Percentiles rank a stretch among this genome's conserved stretches.
Conservation (phyloP, 2,797 vertebrate genomes). For the Sitta carolinensis region DNA sequence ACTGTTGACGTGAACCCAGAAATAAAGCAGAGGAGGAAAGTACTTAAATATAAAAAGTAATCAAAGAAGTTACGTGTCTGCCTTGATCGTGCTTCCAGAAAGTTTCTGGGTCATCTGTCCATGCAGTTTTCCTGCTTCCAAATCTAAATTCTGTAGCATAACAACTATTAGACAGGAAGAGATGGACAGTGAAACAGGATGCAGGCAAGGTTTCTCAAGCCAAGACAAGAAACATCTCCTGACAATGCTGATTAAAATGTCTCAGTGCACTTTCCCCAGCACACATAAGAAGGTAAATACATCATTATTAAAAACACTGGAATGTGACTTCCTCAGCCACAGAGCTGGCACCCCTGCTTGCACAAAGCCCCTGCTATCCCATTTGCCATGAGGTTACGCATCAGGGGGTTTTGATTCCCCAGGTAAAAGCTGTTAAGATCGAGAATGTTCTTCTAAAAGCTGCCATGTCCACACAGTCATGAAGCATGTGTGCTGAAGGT, state of each 20-base stretch:
- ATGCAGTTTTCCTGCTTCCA: background rate
- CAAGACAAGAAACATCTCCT: background rate
- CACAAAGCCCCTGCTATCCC: background rate
- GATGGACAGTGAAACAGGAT: background rate
- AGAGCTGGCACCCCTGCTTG: background rate
- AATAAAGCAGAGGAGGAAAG: slow-evolving; percentile 43
- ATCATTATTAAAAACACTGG: background rate
- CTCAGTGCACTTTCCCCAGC: background rate
- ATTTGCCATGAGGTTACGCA: rapidly evolving
- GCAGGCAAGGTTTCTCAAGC: background rate
- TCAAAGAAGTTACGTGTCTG: background rate
- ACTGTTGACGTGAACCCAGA: slow-evolving; percentile 24
- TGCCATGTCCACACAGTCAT: background rate
- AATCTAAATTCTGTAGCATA: background rate
- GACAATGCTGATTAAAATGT: background rate
- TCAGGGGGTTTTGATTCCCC: background rate
- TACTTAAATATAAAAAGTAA: slow-evolving; percentile 28
- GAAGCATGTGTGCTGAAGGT: background rate
- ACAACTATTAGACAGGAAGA: background rate
- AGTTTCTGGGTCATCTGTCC: slow-evolving; percentile 16
- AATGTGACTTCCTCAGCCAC: background rate
- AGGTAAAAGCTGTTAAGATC: background rate
- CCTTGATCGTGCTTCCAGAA: background rate
- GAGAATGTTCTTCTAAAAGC: background rate
- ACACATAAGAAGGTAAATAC: background rate